phyloP scores from a whole-genome alignment of 2,797 vertebrate species.

The Brachyalestes nurse region DNA sequence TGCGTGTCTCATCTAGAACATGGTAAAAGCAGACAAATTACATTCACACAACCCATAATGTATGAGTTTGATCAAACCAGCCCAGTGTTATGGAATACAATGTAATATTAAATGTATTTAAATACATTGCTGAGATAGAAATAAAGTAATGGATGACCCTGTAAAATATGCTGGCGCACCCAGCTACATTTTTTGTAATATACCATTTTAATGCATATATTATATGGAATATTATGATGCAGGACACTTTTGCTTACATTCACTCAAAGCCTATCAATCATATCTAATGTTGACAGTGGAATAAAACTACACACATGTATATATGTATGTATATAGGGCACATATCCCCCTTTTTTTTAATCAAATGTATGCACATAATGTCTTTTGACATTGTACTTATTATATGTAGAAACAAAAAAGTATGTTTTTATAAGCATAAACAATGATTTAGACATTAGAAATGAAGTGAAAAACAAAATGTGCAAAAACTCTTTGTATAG shows the following conservation, averaged over 20 bases:
- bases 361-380: no score
- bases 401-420: no score
- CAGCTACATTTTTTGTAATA: background rate
- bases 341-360: no score
- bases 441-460: no score
- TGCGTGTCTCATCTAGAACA: slow-evolving; percentile 9
- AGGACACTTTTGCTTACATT: background rate
- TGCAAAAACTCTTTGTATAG: no score
- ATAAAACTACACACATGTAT: background rate
- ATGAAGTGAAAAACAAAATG: no score
- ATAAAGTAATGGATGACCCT: slow-evolving; percentile 3
- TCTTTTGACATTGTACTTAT: no score
- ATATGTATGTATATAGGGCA: no score
- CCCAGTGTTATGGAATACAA: background rate
- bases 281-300: slow-evolving; percentile 10
- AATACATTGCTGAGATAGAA: slow-evolving; percentile 11
- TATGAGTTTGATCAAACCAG: background rate
- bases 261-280: background rate
- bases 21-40: background rate
- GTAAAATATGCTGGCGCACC: background rate
- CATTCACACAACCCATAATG: background rate
- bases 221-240: background rate
- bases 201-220: slow-evolving; percentile 14
- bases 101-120: background rate
- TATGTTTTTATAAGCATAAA: no score